Conservation (phyloP, 2,888 invertebrate genomes). For the Koerneria pararmatus region DNA sequence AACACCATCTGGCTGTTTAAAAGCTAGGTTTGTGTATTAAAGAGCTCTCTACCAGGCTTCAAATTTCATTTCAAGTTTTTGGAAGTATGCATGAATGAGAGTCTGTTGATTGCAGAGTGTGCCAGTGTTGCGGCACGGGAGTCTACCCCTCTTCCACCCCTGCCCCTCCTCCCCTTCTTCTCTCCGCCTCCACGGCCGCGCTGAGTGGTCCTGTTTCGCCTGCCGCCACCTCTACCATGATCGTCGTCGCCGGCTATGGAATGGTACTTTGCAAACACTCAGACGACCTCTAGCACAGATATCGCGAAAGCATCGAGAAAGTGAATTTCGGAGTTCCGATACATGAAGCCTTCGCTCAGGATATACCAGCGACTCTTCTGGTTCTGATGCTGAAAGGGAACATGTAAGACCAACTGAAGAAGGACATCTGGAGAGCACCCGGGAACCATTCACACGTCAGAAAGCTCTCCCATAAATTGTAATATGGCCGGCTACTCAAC, state of each 20-base stretch:
- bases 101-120: too few relatives aligned
- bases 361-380: constrained; percentile 59
- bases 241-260: constrained; percentile 53
- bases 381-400: constrained; percentile 82
- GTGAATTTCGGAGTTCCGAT: constrained; percentile 60
- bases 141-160: too few relatives aligned
- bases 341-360: constrained; percentile 58
- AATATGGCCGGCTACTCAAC: constrained; percentile 59
- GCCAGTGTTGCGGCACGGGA: too few relatives aligned
- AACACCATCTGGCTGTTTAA: too few relatives aligned
- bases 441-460: constrained; percentile 74
- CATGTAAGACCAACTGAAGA: constrained; percentile 85
- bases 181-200: too few relatives aligned
- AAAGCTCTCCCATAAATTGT: constrained; percentile 59
- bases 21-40: too few relatives aligned
- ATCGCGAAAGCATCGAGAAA: constrained; percentile 57
- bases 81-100: too few relatives aligned
- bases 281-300: constrained; percentile 54
- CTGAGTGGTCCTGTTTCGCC: too few relatives aligned
- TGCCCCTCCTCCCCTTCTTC: too few relatives aligned
- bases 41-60: too few relatives aligned
- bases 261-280: constrained; percentile 52
- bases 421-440: constrained; percentile 89
- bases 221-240: constrained; percentile 35
- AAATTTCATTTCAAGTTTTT: too few relatives aligned